Evolutionary conservation across 2,797 vertebrate species (phyloP), one percentile per base, ranked within the genome.

Genomic region (Micropoecilia bifurca): DNA sequence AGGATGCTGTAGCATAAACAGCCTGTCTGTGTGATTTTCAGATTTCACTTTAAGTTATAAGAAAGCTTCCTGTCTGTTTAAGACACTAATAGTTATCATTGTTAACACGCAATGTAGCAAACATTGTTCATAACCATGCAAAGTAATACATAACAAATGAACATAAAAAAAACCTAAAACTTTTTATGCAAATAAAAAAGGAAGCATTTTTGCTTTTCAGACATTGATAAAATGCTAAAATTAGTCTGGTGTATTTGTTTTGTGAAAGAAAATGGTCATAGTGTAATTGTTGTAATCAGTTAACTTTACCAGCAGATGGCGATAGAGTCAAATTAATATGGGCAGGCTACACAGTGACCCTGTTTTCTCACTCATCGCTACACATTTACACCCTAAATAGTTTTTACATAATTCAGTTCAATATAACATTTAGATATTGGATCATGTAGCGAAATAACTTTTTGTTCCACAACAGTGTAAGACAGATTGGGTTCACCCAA

Each of bases 271-370:
- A 22, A 22, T 25, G 4, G 20, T 39, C 53, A 28, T 16, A 5
- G 14, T 20, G 0, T n/a, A 41, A 8, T 14, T 1, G 20, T 7
- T 43, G 0, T 1, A 7, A 71, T 14, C 0, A 25, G 76, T 28
- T 25, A 0, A 73, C 7, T 0, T 45, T 3, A 78, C 84, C 93
- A 90, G 85, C 85, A 94, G 91, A 75, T 86, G 93, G 90, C 0
- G 81, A 36, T n/a, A 91, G 76, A 92, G 81, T 80, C 80, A 22
- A 79, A 85, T 12, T 14, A 53, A 61, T 33, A 16, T 6, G 0
- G 53, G 2, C 14, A 1, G 12, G 2, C 6, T 6, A 45, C 73
- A 0, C n/a, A 48, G 71, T 0, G 12, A 2, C 8, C 71, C 0
- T 39, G 5, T 45, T 7, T 46, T 20, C 25, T 41, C 43, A 8